A percentile compares a stretch with the other conserved stretches of the same genome.
Conservation (phyloP, 2,113 vertebrate genomes). For the Isurus oxyrinchus region DNA sequence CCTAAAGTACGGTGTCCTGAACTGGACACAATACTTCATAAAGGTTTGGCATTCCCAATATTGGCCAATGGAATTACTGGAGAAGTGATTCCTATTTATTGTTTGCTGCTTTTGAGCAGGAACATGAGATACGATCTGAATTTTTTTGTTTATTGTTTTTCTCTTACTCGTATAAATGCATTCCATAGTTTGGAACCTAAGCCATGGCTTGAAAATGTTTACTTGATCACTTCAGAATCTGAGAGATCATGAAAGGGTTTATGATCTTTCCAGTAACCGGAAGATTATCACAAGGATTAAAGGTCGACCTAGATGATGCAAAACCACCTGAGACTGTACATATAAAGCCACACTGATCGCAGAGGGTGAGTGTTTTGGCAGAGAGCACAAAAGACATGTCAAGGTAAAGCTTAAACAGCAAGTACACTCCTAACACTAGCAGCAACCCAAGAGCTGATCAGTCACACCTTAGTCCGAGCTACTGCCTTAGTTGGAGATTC, state of each 20-base stretch:
- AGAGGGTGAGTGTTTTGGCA: neutral
- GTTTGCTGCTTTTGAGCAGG: neutral
- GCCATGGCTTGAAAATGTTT: neutral
- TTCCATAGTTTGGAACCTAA: neutral
- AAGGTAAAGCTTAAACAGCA: neutral
- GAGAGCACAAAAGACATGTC: neutral
- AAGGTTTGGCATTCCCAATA: neutral
- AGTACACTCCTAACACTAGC: neutral
- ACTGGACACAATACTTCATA: neutral
- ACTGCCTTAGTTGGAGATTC: no score
- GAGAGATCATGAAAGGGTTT: neutral
- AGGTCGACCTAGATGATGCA: neutral
- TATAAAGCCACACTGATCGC: neutral
- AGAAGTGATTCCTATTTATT: neutral
- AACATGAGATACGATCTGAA: neutral
- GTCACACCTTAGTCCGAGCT: neutral
- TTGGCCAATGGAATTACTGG: neutral
- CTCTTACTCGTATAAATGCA: neutral
- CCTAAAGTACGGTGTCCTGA: neutral
- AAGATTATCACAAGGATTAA: neutral
- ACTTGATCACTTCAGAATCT: neutral
- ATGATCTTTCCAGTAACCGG: neutral
- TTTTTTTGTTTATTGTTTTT: neutral
- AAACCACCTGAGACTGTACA: neutral
- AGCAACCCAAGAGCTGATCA: neutral